phyloP scores from a whole-genome alignment of 2,113 vertebrate genomes.

The Isurus oxyrinchus region DNA sequence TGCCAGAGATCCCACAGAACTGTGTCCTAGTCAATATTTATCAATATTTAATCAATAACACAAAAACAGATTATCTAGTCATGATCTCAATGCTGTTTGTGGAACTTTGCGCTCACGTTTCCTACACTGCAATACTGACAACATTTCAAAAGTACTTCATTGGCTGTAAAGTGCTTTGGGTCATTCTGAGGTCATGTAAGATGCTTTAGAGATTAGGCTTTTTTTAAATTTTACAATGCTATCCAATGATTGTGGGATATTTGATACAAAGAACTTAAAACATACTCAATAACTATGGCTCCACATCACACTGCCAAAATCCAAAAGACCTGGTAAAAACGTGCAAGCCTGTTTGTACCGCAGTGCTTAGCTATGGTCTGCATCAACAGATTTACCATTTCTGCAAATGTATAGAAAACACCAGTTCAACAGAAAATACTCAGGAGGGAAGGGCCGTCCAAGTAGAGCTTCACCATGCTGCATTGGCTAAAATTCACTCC shows the following conservation, averaged over 20 bases:
- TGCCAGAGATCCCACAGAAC: not conserved
- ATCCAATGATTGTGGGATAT: not conserved
- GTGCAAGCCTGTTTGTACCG: not conserved
- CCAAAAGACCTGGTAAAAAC: not conserved
- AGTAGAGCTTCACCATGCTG: not conserved
- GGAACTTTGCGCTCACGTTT: not conserved
- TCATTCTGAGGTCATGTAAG: not conserved
- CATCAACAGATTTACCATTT: not conserved
- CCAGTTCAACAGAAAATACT: not conserved
- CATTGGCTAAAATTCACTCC: not conserved
- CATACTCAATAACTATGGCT: not conserved
- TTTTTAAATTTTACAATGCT: not conserved
- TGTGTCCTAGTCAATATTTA: not conserved
- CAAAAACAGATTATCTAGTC: not conserved
- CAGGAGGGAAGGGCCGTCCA: not conserved
- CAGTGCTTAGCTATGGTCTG: not conserved
- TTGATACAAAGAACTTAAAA: not conserved
- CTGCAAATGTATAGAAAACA: not conserved
- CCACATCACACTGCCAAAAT: not conserved
- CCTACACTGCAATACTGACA: not conserved
- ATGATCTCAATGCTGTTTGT: not conserved
- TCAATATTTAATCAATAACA: not conserved
- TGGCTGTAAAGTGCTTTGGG: not conserved
- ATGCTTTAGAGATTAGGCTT: not conserved
- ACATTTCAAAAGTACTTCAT: not conserved